A percentile compares a stretch with the other conserved stretches of the same genome.
These are phyloP conservation scores for Labeo rohita DNA, from an alignment of 2,113 vertebrate genomes.

Conservation along the genomic window DNA sequence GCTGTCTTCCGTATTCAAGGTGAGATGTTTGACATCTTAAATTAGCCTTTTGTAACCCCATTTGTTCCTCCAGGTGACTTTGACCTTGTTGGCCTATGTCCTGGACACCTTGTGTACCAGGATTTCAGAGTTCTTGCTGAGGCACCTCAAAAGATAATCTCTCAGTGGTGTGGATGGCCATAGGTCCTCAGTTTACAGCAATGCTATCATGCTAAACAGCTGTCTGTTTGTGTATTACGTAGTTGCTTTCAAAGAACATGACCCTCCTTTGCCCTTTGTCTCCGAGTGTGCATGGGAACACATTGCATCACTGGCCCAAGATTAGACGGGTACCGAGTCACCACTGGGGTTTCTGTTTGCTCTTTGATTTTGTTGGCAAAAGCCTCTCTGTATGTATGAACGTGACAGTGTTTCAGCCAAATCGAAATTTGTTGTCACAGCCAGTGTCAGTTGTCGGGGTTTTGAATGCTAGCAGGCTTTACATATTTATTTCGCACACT, in stretches of 20 bases:
- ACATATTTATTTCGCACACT: background rate
- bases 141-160: background rate
- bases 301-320: slow-evolving; percentile 8
- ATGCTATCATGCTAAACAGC: background rate
- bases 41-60: background rate
- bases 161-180: background rate
- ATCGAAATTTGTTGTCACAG: background rate
- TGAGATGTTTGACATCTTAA: background rate
- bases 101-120: background rate
- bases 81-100: background rate
- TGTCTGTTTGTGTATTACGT: background rate
- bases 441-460: background rate
- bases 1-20: background rate
- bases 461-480: background rate
- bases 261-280: slow-evolving; percentile 17
- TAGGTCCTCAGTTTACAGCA: background rate
- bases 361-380: slow-evolving; percentile 5
- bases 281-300: background rate
- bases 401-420: background rate
- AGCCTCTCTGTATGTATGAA: background rate
- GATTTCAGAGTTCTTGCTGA: background rate
- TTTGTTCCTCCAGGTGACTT: background rate
- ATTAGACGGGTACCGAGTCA: background rate
- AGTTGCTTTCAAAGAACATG: slow-evolving; percentile 11
- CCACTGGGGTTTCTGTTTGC: slow-evolving; percentile 17